Conservation (phyloP, 64 coral and sea anemone species). For the Stylophora pistillata region DNA sequence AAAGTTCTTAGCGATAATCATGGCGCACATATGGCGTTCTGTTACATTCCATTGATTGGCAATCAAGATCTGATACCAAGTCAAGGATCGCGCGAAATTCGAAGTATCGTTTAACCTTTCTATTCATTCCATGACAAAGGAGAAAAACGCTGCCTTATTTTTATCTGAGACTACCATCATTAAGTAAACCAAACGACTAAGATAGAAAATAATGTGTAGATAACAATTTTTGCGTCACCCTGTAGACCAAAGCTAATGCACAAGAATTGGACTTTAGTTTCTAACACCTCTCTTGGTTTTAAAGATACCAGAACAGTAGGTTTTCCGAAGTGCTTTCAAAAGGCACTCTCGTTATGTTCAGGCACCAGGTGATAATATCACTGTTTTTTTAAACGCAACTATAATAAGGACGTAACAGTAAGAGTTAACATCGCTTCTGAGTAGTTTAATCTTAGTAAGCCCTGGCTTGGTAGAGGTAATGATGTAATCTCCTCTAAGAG, state of each 20-base stretch:
- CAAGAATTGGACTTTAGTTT: background rate
- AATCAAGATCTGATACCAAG: no score
- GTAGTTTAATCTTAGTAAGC: background rate
- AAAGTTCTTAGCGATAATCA: no score
- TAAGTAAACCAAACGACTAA: no score
- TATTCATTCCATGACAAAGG: no score
- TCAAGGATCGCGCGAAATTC: no score
- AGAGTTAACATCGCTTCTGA: background rate
- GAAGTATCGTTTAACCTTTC: no score
- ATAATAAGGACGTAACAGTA: background rate
- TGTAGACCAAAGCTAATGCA: conserved; percentile 21
- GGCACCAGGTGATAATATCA: background rate
- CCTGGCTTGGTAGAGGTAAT: background rate
- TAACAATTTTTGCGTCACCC: background rate
- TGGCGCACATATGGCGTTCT: no score
- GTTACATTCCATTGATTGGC: no score
- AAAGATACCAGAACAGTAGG: background rate
- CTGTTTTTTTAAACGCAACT: background rate
- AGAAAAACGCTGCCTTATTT: no score
- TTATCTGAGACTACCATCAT: no score
- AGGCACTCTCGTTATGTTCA: background rate
- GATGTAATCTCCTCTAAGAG: background rate
- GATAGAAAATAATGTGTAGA: background rate
- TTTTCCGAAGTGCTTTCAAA: background rate
- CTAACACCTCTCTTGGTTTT: background rate